Base-by-base conservation (phyloP, 2,888 invertebrate species). In the Euclidia mi region DNA sequence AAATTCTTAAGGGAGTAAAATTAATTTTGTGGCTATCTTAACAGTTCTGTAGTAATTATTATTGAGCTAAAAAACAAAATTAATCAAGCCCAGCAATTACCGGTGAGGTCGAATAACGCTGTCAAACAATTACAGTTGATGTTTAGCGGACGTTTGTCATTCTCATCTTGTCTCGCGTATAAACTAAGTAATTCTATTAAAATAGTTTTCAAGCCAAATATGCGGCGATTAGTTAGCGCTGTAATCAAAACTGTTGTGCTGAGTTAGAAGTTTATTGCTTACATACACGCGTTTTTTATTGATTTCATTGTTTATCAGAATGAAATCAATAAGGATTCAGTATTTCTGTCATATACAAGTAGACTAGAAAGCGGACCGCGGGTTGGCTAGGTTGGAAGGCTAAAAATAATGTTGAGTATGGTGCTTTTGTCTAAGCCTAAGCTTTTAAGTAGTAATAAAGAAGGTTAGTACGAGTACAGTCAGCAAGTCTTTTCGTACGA, bases 91-190 rank as follows among this genome's bases (percentile, higher is more conserved):
- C 53, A 61, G 64, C 72, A 78, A 82, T 84, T 81, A 78, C 65
- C 65, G 69, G 74, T 69, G 66, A 75, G 81, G 80, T 80, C 79
- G 80, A 81, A 80, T 76, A 76, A 80, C 78, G 80, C 74, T 82
- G 79, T 86, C 83, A 84, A 90, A 89, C 87, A 88, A 90, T 90
- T 89, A 89, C 78, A 74, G 78, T 69, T 79, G 89, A 90, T 90
- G 81, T 78, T 85, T 58, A 56, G 56, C 75, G 66, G 79, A 68
- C 69, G 71, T 64, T 59, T 56, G 79, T 73, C 82, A 88, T 90
- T 84, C 87, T 76, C 87, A 87, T 88, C 82, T 77, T 72, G 79
- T 74, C 74, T 66, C 60, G 67, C 71, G 64, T 70, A 65, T 71
- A 58, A 58, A 56, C 57, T 43, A 53, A 66, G 68, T 69, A 65